These are phyloP conservation scores for Xenops minutus DNA, from an alignment of 2,797 vertebrate species.

Conservation along the genomic window DNA sequence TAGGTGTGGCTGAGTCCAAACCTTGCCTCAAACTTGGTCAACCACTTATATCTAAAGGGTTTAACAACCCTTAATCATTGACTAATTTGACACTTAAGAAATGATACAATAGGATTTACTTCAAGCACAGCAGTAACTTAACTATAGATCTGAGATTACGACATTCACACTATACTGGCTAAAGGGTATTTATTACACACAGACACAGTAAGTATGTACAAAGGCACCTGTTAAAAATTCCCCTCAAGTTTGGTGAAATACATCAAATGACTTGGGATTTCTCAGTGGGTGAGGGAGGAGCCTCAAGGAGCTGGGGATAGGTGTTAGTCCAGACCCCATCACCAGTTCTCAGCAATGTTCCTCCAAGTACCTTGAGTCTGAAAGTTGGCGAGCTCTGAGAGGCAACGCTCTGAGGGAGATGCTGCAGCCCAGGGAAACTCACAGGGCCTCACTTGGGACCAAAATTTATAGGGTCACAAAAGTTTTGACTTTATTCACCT, in stretches of 20 bases:
- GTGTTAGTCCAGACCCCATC: not conserved
- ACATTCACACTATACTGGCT: not conserved
- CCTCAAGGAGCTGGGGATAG: not conserved
- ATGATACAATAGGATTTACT: not conserved
- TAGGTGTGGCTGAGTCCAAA: not conserved
- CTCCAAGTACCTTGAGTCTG: not conserved
- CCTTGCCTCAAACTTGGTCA: not conserved
- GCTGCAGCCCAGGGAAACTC: not conserved
- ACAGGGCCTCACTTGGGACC: not conserved
- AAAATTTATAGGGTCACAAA: not conserved
- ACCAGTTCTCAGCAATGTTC: not conserved
- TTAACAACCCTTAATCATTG: not conserved
- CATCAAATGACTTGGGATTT: not conserved
- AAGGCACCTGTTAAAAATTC: not conserved
- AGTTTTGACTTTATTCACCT: not conserved
- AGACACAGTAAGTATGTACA: not conserved
- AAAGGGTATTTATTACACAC: not conserved
- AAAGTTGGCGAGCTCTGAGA: not conserved
- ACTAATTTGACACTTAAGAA: not conserved
- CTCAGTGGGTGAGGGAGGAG: not conserved
- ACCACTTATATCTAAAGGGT: not conserved
- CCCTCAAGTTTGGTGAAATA: not conserved
- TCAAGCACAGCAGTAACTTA: not conserved
- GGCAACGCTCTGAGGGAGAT: not conserved
- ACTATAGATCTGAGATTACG: not conserved